Conservation (phyloP, 2,113 vertebrate species). For the Platysternon megacephalum region DNA sequence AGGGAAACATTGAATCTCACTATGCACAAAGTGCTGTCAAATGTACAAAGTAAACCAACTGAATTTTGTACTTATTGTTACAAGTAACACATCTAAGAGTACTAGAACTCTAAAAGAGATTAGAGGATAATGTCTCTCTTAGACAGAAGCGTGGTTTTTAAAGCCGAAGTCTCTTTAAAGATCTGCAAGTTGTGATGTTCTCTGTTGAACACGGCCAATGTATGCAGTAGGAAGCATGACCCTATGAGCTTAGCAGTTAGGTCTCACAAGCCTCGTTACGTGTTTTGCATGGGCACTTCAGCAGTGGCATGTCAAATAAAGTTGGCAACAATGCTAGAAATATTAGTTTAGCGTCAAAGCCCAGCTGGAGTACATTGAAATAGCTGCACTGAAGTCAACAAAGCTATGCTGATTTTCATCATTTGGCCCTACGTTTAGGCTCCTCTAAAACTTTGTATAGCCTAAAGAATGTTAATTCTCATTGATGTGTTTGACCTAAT, state of each 20-base stretch:
- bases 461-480: neutral
- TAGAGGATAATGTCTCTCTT: neutral
- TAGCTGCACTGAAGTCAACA: neutral
- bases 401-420: neutral
- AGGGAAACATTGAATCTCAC: neutral
- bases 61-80: neutral
- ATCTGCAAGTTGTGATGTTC: neutral
- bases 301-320: neutral
- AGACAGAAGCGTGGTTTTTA: neutral
- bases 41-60: neutral
- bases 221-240: neutral
- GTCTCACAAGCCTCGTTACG: neutral
- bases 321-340: neutral
- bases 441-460: neutral
- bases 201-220: neutral
- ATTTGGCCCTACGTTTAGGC: neutral
- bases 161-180: neutral
- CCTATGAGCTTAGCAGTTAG: neutral
- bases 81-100: neutral
- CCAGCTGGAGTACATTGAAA: neutral
- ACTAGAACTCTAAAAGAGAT: too few relatives aligned
- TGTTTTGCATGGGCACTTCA: neutral
- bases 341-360: neutral
- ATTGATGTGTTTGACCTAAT: neutral
- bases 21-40: neutral